Conservation (phyloP, 2,797 vertebrate species). For the Acanthurus leucopareius region DNA sequence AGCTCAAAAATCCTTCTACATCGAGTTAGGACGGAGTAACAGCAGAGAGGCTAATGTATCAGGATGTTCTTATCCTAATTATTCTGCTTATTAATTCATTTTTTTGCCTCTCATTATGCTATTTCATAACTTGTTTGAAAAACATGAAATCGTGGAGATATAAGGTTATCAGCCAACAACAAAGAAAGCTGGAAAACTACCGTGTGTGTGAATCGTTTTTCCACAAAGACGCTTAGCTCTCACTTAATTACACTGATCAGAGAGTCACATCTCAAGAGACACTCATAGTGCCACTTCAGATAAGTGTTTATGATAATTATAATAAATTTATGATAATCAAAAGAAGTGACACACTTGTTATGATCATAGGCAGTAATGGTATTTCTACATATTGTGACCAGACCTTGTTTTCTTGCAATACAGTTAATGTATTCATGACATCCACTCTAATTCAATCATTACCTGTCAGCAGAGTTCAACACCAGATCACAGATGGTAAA, state of each 20-base stretch:
- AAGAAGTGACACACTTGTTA: constrained; percentile 17
- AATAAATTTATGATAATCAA: constrained; percentile 30
- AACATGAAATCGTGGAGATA: neutral
- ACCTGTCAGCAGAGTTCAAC: constrained; percentile 13
- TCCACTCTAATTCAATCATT: constrained; percentile 6
- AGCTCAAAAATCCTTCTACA: no score
- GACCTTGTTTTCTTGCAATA: neutral
- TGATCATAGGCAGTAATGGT: neutral
- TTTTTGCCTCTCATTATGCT: constrained; percentile 12
- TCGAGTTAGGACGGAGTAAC: neutral
- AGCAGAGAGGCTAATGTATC: neutral
- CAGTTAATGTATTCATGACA: neutral
- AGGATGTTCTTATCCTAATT: neutral
- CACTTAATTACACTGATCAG: constrained; percentile 12
- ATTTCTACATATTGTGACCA: neutral
- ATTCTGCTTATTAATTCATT: neutral
- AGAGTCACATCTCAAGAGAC: constrained; percentile 24
- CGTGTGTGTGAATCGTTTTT: constrained; percentile 2
- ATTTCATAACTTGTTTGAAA: neutral
- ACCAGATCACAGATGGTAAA: constrained; percentile 7
- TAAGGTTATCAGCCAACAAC: neutral
- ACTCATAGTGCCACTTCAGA: constrained; percentile 12
- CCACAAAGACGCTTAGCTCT: constrained; percentile 21
- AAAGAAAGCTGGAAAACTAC: constrained; percentile 6
- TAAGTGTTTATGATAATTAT: constrained; percentile 33